A percentile compares a stretch with the other conserved stretches of the same genome.
These are phyloP conservation scores for Cryptocephalus primarius DNA, from an alignment of 2,888 invertebrate genomes.

Conservation along the genomic window DNA sequence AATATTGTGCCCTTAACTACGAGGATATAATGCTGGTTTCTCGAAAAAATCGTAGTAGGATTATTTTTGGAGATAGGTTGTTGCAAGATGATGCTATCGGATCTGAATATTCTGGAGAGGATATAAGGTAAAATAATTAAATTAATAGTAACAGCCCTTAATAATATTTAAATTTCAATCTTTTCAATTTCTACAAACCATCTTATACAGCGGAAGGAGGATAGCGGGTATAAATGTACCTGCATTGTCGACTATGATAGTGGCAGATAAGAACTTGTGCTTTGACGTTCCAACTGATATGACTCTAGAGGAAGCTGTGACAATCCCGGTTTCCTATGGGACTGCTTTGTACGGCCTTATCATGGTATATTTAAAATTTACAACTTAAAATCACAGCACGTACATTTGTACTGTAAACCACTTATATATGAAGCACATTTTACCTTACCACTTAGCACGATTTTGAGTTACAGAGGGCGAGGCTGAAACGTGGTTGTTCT, in stretches of 20 bases:
- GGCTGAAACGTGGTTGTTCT: slow-evolving; percentile 28
- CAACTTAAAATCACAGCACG: too few relatives aligned
- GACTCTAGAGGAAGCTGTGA: slow-evolving; percentile 47
- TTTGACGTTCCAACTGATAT: slow-evolving; percentile 49
- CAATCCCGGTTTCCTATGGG: slow-evolving; percentile 49
- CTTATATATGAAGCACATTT: too few relatives aligned
- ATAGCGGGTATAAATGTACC: too few relatives aligned
- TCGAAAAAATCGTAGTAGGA: slow-evolving; percentile 47
- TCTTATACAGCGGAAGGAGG: too few relatives aligned
- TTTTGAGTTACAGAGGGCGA: slow-evolving; percentile 8
- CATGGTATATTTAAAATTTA: slow-evolving; percentile 10
- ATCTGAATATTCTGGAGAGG: slow-evolving; percentile 51
- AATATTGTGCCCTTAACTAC: slow-evolving; percentile 80
- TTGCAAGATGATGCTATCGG: slow-evolving; percentile 56
- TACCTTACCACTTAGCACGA: too few relatives aligned
- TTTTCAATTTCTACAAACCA: too few relatives aligned
- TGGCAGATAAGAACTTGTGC: slow-evolving; percentile 41
- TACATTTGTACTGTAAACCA: too few relatives aligned
- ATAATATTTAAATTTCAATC: too few relatives aligned
- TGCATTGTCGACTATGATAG: too few relatives aligned
- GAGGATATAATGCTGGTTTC: slow-evolving; percentile 89
- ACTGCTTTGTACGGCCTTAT: slow-evolving; percentile 31
- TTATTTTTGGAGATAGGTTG: slow-evolving; percentile 63
- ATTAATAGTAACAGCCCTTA: slow-evolving; percentile 45
- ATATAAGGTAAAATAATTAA: slow-evolving; percentile 47